Base-by-base conservation (phyloP, 2,797 vertebrate species). In the Chaetophractus vellerosus region DNA sequence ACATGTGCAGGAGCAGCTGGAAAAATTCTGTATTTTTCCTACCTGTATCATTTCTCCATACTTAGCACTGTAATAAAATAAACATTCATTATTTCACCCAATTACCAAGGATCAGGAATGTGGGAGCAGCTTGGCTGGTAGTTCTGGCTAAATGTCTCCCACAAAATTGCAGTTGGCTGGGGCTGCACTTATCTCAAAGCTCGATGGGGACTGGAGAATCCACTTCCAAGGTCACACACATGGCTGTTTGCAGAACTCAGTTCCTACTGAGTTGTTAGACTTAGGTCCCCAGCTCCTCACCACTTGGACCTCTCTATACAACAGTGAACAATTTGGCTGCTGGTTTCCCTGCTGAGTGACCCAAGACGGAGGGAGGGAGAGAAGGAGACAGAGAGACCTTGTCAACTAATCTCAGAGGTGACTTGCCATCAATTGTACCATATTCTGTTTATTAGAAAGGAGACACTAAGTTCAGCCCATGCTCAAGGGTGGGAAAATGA, bases 311-410 rank as follows among this genome's bases (percentile, higher is more conserved):
- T 69, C n/a, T 88, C 28, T 23, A 33, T 19, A 23, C 64, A 12
- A 21, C 4, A 12, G 8, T 14, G 63, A 7, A 26, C 2, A 9
- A 5, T 8, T 26, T 1, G 52, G 4, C 12, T 14, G 21, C 10
- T 24, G 76, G 45, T 24, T 52, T 75, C 1, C 9, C 19, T 7
- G 28, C 15, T 26, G 63, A 68, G 15, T 5, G 5, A 55, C 16
- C 26, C 23, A 59, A 18, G 1, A 33, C 4, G 18, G 31, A 82
- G 19, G 9, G n/a, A 83, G 12, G 2, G 3, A 64, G 31, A 14
- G 45, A 41, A 24, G 26, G 33, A 91, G 31, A 28, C 19, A 36
- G 19, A 71, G 36, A 24, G 21, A 38, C 76, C 28, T 59, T 26
- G 4, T 79, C 15, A 57, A 5, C 26, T 24, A 71, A 38, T 87